Percentiles rank a stretch among this genome's conserved stretches.
phyloP scores from a whole-genome alignment of 2,113 vertebrate genomes.

The Polypterus senegalus region DNA sequence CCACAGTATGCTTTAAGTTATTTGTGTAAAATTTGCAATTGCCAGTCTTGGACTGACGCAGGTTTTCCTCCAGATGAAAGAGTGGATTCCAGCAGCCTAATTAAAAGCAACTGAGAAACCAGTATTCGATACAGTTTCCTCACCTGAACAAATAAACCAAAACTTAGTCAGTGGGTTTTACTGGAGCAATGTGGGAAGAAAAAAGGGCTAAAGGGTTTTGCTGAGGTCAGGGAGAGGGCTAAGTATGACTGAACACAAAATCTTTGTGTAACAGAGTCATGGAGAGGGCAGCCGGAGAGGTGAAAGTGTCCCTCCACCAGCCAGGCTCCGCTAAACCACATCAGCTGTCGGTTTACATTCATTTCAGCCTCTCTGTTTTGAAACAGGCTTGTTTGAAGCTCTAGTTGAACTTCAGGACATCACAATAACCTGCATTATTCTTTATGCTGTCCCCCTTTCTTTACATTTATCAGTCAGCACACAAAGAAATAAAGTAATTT shows the following conservation, averaged over 20 bases:
- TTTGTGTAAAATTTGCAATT: slow-evolving; percentile 44
- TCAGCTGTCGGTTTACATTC: no score
- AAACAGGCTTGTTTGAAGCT: no score
- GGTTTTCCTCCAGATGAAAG: slow-evolving; percentile 62
- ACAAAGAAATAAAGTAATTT: no score
- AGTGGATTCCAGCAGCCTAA: slow-evolving; percentile 75
- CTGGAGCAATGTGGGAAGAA: slow-evolving; percentile 41
- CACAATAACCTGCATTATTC: no score
- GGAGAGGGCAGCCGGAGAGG: slow-evolving; percentile 49
- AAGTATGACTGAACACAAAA: slow-evolving; percentile 41
- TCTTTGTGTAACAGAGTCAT: slow-evolving; percentile 51
- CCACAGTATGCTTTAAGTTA: slow-evolving; percentile 64
- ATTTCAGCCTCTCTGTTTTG: no score
- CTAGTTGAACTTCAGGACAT: no score
- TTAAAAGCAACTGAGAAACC: slow-evolving; percentile 83
- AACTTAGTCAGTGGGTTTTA: slow-evolving; percentile 41
- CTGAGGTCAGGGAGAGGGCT: slow-evolving; percentile 58
- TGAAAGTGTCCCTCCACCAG: slow-evolving; percentile 12
- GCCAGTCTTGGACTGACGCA: slow-evolving; percentile 58
- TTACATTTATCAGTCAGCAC: no score
- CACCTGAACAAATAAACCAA: slow-evolving; percentile 93
- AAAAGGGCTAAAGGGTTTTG: slow-evolving; percentile 42
- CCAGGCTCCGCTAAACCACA: no score
- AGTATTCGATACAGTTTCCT: slow-evolving; percentile 69
- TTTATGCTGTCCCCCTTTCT: no score